A percentile compares a stretch with the other conserved stretches of the same genome.
These are phyloP conservation scores for Flabesymbios commensalis DNA, from an alignment of 2,888 invertebrate genomes.

Conservation along the genomic window DNA sequence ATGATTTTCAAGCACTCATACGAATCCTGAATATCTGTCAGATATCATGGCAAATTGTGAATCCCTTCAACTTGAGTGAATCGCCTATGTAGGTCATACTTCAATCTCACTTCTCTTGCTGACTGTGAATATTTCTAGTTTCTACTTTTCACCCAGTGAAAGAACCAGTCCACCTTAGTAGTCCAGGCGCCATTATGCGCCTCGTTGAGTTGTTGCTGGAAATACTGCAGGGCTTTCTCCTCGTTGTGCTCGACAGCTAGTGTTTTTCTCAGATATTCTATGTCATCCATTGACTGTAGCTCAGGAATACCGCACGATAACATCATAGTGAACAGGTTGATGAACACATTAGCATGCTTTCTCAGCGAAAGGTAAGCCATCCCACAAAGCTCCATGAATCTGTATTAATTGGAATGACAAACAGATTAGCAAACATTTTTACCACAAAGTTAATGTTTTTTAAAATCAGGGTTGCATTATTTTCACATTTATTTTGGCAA, in stretches of 20 bases:
- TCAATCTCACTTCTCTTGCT: too few species aligned
- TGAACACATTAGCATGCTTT: slow-evolving; percentile 66
- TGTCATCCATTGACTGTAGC: slow-evolving; percentile 66
- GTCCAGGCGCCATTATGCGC: slow-evolving; percentile 69
- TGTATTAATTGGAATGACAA: too few species aligned
- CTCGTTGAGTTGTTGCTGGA: slow-evolving; percentile 65
- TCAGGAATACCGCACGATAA: slow-evolving; percentile 68
- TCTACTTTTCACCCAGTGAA: slow-evolving; percentile 60
- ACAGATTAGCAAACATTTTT: too few species aligned
- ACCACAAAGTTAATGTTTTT: too few species aligned
- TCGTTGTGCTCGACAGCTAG: slow-evolving; percentile 44
- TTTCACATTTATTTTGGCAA: too few species aligned
- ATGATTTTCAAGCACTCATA: too few species aligned
- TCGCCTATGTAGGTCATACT: too few species aligned
- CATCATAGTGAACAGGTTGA: slow-evolving; percentile 69
- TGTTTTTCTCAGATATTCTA: slow-evolving; percentile 58
- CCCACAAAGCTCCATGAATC: slow-evolving; percentile 66
- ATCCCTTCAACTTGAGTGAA: too few species aligned
- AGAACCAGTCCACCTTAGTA: slow-evolving; percentile 70
- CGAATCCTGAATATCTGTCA: too few species aligned
- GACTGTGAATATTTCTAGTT: too few species aligned
- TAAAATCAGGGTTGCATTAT: too few species aligned
- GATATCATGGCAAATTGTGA: too few species aligned
- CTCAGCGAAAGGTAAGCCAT: slow-evolving; percentile 66
- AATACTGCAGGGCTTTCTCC: slow-evolving; percentile 65